Conservation (phyloP, 1,140 invertebrate species). For the Caenorhabditis brenneri region DNA sequence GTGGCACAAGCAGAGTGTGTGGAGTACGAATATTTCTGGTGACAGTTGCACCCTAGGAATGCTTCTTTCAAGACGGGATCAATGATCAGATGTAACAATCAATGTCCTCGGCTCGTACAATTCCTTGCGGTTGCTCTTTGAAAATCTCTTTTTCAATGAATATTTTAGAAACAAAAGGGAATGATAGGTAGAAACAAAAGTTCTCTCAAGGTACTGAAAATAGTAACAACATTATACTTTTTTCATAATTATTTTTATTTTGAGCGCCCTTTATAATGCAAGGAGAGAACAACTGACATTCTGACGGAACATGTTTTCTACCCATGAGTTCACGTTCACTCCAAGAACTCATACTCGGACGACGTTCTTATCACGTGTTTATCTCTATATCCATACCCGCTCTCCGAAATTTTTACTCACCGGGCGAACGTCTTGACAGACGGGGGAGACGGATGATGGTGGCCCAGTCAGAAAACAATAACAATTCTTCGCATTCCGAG, state of each 20-base stretch:
- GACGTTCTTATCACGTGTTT: background rate
- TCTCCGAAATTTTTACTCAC: background rate
- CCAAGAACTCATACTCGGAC: background rate
- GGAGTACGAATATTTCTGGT: background rate
- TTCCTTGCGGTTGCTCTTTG: conserved; percentile 20
- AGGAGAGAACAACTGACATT: background rate
- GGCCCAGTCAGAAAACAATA: conserved; percentile 22
- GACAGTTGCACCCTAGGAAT: background rate
- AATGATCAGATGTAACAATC: conserved; percentile 30
- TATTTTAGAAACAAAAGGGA: too few species aligned
- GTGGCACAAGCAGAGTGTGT: background rate
- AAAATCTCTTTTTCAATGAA: background rate
- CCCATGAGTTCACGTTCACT: background rate
- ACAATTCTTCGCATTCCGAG: conserved; percentile 22
- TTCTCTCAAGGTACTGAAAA: too few species aligned
- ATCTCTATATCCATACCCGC: background rate
- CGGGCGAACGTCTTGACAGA: background rate
- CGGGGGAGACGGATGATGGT: background rate
- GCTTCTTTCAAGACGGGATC: background rate
- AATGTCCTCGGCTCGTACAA: background rate
- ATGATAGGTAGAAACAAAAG: too few species aligned
- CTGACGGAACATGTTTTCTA: background rate
- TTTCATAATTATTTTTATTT: too few species aligned
- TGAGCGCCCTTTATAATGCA: too few species aligned
- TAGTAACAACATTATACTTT: too few species aligned